Conservation (phyloP, 2,797 vertebrate species). For the Chrysocyon brachyurus region DNA sequence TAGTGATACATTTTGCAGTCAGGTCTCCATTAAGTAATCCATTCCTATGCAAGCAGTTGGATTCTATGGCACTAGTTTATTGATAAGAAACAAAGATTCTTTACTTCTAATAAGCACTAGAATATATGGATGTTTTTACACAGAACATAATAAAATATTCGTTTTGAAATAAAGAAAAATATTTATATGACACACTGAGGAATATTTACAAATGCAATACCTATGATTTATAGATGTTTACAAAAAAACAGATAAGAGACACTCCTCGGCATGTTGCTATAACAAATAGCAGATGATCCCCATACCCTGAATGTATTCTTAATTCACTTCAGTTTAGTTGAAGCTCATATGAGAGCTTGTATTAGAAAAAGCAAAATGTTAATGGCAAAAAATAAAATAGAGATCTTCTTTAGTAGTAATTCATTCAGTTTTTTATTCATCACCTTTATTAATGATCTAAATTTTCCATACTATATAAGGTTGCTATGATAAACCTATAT, state of each 20-base stretch:
- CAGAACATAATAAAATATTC: background rate
- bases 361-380: conserved; percentile 25
- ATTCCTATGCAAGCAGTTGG: conserved; percentile 11
- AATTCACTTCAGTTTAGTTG: conserved; percentile 12
- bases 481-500: background rate
- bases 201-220: conserved; percentile 37
- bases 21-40: background rate
- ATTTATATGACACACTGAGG: conserved; percentile 51
- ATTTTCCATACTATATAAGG: background rate
- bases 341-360: background rate
- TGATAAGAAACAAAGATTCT: conserved; percentile 28
- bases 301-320: background rate
- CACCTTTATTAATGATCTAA: background rate
- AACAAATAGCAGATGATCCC: background rate
- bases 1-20: background rate
- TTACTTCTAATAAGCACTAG: conserved; percentile 37
- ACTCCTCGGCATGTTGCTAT: background rate
- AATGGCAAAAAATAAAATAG: conserved; percentile 9
- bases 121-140: conserved; percentile 29
- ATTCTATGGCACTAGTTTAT: background rate
- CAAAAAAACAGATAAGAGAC: conserved; percentile 6
- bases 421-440: background rate
- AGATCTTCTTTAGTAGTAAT: conserved; percentile 2
- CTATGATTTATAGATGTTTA: background rate
- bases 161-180: conserved; percentile 65